Percentiles rank a stretch among this genome's conserved stretches.
These are phyloP conservation scores for Buceros bicornis DNA, from an alignment of 2,797 vertebrate genomes.

Conservation along the genomic window DNA sequence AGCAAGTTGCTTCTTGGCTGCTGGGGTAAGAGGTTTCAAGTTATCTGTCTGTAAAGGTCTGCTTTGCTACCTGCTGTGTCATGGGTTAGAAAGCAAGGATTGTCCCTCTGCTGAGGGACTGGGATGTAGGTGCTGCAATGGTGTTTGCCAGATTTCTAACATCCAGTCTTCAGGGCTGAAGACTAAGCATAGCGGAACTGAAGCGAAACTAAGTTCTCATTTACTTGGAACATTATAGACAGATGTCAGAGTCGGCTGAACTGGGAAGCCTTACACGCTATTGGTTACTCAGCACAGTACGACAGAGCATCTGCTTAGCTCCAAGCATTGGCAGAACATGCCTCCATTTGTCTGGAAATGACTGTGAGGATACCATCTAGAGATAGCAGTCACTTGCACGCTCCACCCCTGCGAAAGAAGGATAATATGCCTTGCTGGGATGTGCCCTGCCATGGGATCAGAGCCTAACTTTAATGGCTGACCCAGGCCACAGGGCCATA, in stretches of 20 bases:
- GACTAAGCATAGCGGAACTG: neutral
- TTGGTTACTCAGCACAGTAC: neutral
- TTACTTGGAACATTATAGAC: neutral
- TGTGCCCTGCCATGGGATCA: neutral
- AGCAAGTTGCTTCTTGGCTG: neutral
- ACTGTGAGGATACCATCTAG: neutral
- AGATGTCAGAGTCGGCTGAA: neutral
- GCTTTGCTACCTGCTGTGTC: neutral
- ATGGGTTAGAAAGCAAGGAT: neutral
- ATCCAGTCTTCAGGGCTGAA: neutral
- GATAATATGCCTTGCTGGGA: neutral
- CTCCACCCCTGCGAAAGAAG: neutral
- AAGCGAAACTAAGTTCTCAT: neutral
- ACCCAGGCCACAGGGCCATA: neutral
- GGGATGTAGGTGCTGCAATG: neutral
- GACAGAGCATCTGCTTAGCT: neutral
- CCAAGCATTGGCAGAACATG: neutral
- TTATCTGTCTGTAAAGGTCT: neutral
- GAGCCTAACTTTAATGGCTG: neutral
- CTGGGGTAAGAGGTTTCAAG: neutral
- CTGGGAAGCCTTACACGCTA: fast-evolving
- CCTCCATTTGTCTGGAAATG: neutral
- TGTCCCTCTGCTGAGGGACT: too few species aligned
- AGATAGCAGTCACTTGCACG: neutral
- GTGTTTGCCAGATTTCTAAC: neutral